phyloP scores from a whole-genome alignment of 2,113 vertebrate genomes.

The Vidua macroura region DNA sequence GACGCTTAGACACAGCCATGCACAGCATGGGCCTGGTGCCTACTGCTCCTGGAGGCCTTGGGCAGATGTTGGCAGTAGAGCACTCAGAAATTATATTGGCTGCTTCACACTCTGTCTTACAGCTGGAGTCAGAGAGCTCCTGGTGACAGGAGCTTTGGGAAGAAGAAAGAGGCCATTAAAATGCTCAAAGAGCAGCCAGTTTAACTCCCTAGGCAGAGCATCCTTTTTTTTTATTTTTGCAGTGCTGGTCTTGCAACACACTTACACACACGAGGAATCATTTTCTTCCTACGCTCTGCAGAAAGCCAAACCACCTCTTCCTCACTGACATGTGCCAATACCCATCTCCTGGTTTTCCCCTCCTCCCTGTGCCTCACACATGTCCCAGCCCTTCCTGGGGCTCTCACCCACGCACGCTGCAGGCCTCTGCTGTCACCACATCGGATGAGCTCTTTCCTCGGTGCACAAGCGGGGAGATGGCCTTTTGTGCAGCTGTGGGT shows the following conservation, averaged over 20 bases:
- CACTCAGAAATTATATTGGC: neutral
- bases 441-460: neutral
- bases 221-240: neutral
- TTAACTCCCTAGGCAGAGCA: constrained; percentile 3
- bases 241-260: constrained; percentile 1
- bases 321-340: constrained; percentile 51
- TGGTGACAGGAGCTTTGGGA: constrained; percentile 2
- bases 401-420: constrained; percentile 11
- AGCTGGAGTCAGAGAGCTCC: neutral
- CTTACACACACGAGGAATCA: neutral
- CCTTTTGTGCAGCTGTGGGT: constrained; percentile 29
- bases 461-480: neutral
- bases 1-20: neutral
- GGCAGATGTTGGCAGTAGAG: neutral
- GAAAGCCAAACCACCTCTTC: constrained; percentile 57
- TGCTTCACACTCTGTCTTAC: neutral
- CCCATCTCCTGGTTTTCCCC: constrained; percentile 25
- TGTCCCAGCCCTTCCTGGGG: neutral
- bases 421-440: constrained; percentile 13
- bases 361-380: constrained; percentile 46
- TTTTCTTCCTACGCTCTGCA: constrained; percentile 49
- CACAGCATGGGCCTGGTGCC: neutral
- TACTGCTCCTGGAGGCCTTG: neutral
- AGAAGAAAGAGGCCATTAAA: neutral
- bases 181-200: neutral